Evolutionary conservation across 2,113 vertebrate genomes (phyloP), one percentile per base, ranked within the genome.

Genomic region (Sisor rabdophorus): DNA sequence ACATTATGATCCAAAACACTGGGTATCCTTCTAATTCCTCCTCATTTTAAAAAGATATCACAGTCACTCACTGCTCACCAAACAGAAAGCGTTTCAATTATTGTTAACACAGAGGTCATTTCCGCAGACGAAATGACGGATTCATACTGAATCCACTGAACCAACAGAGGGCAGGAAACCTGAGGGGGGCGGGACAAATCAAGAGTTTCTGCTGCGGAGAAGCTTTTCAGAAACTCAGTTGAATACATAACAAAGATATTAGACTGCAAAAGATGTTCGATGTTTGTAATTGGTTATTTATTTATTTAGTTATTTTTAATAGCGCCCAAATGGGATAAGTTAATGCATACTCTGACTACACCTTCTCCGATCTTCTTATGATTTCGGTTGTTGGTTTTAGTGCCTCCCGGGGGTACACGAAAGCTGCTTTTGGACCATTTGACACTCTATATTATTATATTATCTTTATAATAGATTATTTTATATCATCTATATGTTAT

Each of bases 41-140:
- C n/a, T 83, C 70, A 83, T 78, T 84, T 80, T 81, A 69, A 44
- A 80, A 83, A 82, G 81, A 86, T 79, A 84, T 82, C 80, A 80
- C 81, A 55, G 64, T 75, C 56, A 63, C 84, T 84, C 20, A 2
- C 67, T 84, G 81, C 75, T 24, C 56, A 76, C 82, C 76, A 82
- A 80, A 81, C 74, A 77, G 77, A 79, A 58, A 71, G 56, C 74
- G 83, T 81, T 87, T 87, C 80, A 87, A 87, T 90, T 87, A 84
- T 76, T 88, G 86, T 88, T 82, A 84, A 88, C 87, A 89, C 48
- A 78, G 76, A 77, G 81, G 84, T 89, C 79, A 88, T 87, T 86
- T 90, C 84, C 86, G 47, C 47, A 50, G 80, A 81, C 11, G 30
- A 50, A 32, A 20, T 52, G 2, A 32, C n/a, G 78, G 78, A 70